phyloP scores from a whole-genome alignment of 2,113 vertebrate genomes.

The Acrocephalus arundinaceus region DNA sequence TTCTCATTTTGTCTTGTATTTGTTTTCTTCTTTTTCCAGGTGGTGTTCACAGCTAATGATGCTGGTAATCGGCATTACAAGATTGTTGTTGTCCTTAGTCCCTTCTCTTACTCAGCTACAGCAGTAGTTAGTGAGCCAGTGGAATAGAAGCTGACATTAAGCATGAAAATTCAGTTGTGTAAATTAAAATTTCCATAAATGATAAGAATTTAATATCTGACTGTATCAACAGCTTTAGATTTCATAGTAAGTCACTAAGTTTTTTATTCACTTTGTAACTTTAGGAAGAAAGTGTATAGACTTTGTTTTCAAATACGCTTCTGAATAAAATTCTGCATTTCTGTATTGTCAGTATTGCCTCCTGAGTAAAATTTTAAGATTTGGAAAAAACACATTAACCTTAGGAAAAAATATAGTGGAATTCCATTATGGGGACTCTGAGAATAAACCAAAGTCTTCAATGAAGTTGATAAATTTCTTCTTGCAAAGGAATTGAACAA shows the following conservation, averaged over 20 bases:
- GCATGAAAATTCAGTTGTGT: neutral
- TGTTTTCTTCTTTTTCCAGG: slow-evolving; percentile 68
- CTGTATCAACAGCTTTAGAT: neutral
- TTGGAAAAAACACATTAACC: neutral
- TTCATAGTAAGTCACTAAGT: neutral
- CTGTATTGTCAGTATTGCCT: neutral
- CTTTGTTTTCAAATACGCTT: neutral
- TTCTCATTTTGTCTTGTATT: neutral
- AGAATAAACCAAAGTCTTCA: neutral
- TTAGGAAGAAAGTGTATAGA: neutral
- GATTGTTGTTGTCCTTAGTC: slow-evolving; percentile 82
- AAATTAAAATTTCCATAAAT: neutral
- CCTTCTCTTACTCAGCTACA: slow-evolving; percentile 85
- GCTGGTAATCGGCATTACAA: slow-evolving; percentile 80
- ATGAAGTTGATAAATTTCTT: neutral
- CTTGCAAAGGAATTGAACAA: neutral
- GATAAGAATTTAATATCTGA: neutral
- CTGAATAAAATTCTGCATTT: neutral
- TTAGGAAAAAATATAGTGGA: neutral
- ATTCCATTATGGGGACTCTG: neutral
- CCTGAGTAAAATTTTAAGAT: neutral
- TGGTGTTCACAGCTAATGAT: slow-evolving; percentile 84
- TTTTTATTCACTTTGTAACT: neutral
- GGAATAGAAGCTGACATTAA: slow-evolving; percentile 36
- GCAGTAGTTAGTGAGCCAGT: slow-evolving; percentile 75